These are phyloP conservation scores for Aradophagus sp. DNA, from an alignment of 1,140 invertebrate genomes.

Conservation along the genomic window DNA sequence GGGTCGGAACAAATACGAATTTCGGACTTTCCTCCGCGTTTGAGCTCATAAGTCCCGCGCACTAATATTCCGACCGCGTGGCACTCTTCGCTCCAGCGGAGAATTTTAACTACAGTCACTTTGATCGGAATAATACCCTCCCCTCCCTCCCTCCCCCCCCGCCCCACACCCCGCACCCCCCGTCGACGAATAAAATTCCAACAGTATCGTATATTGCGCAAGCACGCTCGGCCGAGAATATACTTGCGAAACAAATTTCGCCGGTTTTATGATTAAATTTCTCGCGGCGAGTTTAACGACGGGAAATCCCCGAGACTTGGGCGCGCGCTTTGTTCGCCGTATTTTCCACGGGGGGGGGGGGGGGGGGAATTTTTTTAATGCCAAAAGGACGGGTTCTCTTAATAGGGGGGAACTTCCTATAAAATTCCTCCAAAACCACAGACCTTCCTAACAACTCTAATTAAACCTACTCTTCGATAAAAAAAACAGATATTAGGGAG, in stretches of 20 bases:
- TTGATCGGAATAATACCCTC: slow-evolving; percentile 55
- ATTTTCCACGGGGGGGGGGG: no score
- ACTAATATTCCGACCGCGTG: slow-evolving; percentile 55
- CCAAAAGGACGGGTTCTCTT: no score
- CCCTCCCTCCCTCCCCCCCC: no score
- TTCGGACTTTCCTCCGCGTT: slow-evolving; percentile 17
- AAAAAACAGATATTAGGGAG: no score
- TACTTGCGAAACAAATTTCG: slow-evolving; percentile 32
- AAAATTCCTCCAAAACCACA: no score
- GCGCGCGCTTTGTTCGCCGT: no score
- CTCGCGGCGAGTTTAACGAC: slow-evolving; percentile 5
- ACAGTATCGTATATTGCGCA: slow-evolving; percentile 39
- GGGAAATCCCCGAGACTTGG: slow-evolving; percentile 10
- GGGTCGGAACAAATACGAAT: no score
- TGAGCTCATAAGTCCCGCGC: slow-evolving; percentile 40
- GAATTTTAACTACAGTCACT: slow-evolving; percentile 56
- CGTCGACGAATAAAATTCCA: slow-evolving; percentile 49
- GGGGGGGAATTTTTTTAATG: no score
- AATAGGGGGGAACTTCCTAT: no score
- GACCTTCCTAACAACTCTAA: no score
- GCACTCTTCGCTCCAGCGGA: slow-evolving; percentile 42
- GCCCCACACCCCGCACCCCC: no score
- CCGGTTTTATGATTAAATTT: slow-evolving; percentile 23
- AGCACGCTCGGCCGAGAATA: slow-evolving; percentile 13
- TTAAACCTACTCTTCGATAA: no score